Percentiles rank a stretch among this genome's conserved stretches.
These are phyloP conservation scores for Drosophila diplacantha DNA, from an alignment of 2,888 invertebrate genomes.

Conservation along the genomic window DNA sequence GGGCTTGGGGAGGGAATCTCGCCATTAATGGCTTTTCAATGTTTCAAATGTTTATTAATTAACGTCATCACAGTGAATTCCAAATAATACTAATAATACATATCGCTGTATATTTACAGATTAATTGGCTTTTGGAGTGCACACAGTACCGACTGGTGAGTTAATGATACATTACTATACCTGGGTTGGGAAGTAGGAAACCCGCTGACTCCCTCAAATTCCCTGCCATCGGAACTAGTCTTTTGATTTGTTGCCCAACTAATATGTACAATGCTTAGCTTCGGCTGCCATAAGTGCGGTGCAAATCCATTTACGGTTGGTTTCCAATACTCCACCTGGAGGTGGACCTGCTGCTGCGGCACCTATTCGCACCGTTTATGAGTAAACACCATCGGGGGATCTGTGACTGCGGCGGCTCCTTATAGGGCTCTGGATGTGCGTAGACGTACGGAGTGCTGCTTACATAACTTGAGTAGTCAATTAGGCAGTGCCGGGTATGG, in stretches of 20 bases:
- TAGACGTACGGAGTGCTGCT: conserved; percentile 19
- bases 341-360: conserved; percentile 24
- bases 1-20: conserved; percentile 5
- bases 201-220: background rate
- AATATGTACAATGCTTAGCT: conserved; percentile 3
- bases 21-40: conserved; percentile 30
- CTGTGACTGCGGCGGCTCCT: conserved; percentile 25
- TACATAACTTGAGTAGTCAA: conserved; percentile 55
- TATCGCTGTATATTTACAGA: conserved; percentile 45
- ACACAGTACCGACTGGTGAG: conserved; percentile 48
- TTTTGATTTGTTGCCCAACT: conserved; percentile 3
- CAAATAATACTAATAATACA: conserved; percentile 26
- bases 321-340: conserved; percentile 23
- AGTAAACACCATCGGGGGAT: conserved; percentile 15
- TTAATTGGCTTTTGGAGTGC: conserved; percentile 43
- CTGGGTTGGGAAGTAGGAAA: background rate
- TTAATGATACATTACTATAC: background rate
- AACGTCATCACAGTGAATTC: conserved; percentile 1
- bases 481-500: conserved; percentile 48
- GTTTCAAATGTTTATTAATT: conserved; percentile 20
- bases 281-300: background rate
- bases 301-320: conserved; percentile 18
- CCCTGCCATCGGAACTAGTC: background rate
- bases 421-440: conserved; percentile 16
- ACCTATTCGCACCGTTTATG: conserved; percentile 48